Conservation (phyloP, 2,113 vertebrate genomes). For the Atherinomorus stipes region DNA sequence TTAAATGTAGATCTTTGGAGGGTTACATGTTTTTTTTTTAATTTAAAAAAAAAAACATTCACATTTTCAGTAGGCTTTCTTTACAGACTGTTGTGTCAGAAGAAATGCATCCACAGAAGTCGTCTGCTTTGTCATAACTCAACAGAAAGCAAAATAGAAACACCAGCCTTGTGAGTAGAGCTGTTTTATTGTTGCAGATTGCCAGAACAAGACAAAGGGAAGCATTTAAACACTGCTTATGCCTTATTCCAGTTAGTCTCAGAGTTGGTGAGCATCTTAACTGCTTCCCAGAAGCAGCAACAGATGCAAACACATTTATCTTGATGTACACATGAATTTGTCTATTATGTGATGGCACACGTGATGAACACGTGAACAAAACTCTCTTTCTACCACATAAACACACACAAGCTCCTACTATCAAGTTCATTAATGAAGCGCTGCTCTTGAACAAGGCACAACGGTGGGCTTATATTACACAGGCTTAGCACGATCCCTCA, state of each 20-base stretch:
- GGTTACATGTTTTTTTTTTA: slow-evolving; percentile 11
- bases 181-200: slow-evolving; percentile 17
- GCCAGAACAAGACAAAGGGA: slow-evolving; percentile 42
- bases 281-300: slow-evolving; percentile 47
- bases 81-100: slow-evolving; percentile 14
- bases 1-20: neutral
- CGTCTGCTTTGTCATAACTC: slow-evolving; percentile 27
- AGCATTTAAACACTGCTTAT: slow-evolving; percentile 53
- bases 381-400: neutral
- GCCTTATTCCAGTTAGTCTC: slow-evolving; percentile 41
- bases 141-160: slow-evolving; percentile 16
- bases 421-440: slow-evolving; percentile 72
- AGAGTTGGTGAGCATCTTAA: slow-evolving; percentile 38
- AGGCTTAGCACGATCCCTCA: slow-evolving; percentile 52
- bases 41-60: slow-evolving; percentile 16
- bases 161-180: slow-evolving; percentile 11
- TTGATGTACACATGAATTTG: neutral
- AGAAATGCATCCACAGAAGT: slow-evolving; percentile 14
- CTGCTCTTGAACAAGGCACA: slow-evolving; percentile 51
- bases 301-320: slow-evolving; percentile 1
- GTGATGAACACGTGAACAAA: slow-evolving; percentile 28
- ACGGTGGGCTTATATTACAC: slow-evolving; percentile 60
- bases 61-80: slow-evolving; percentile 13
- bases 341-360: slow-evolving; percentile 2
- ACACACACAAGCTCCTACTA: slow-evolving; percentile 21